Percentiles rank a stretch among this genome's conserved stretches.
These are phyloP conservation scores for Hemibagrus wyckioides DNA, from an alignment of 2,113 vertebrate genomes.

Conservation along the genomic window DNA sequence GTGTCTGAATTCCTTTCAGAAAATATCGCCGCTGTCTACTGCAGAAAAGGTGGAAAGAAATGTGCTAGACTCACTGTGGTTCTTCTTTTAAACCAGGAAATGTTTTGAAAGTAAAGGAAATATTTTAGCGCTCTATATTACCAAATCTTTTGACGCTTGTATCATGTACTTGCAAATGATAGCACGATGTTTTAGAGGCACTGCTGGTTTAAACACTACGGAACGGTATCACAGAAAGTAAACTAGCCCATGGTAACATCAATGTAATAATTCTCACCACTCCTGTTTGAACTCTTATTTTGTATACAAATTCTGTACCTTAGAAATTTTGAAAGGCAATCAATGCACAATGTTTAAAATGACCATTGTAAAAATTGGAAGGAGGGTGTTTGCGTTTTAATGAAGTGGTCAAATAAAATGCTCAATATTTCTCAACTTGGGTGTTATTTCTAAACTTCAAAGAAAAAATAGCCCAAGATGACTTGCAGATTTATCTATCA, in stretches of 20 bases:
- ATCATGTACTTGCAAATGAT: background rate
- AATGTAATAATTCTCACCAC: background rate
- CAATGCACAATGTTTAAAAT: slow-evolving; percentile 29
- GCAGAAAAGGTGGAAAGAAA: background rate
- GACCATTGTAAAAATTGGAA: slow-evolving; percentile 14
- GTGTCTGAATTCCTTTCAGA: background rate
- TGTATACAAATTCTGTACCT: slow-evolving; percentile 3
- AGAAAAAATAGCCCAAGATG: background rate
- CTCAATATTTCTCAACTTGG: slow-evolving; percentile 35
- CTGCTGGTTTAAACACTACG: slow-evolving; percentile 15
- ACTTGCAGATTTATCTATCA: too few species aligned
- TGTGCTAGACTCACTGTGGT: background rate
- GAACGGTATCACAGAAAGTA: background rate
- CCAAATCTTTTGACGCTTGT: background rate
- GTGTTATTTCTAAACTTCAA: background rate
- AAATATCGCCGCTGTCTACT: background rate
- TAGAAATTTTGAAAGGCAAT: background rate
- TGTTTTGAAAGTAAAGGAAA: slow-evolving; percentile 5
- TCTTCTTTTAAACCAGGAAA: slow-evolving; percentile 2
- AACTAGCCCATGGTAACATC: slow-evolving; percentile 6
- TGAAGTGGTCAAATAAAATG: slow-evolving; percentile 43
- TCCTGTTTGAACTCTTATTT: slow-evolving; percentile 31
- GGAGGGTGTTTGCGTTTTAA: slow-evolving; percentile 5
- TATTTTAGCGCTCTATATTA: background rate
- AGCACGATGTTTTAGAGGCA: background rate